Evolutionary conservation across 2,888 invertebrate species (phyloP).

Genomic region (Himalopsyche tibetana): DNA sequence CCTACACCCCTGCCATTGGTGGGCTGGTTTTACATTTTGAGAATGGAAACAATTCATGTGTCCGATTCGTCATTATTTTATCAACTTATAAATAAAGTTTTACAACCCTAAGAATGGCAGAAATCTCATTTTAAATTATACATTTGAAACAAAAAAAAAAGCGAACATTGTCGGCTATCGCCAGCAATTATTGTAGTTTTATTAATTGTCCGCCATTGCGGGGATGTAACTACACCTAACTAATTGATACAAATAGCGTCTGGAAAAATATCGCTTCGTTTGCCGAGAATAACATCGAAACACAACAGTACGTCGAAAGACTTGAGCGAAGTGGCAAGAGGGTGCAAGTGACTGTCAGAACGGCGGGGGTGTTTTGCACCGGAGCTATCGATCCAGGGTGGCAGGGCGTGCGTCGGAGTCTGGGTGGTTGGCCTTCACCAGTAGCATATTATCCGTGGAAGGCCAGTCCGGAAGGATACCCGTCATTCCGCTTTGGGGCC

Average conservation of each 20-base stretch:
- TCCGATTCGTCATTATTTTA: no score
- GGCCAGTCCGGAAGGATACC: constrained; percentile 20
- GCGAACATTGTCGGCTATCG: no score
- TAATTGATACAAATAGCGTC: neutral
- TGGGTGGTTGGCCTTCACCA: constrained; percentile 29
- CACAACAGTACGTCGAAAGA: constrained; percentile 13
- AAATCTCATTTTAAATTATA: no score
- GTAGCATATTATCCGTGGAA: constrained; percentile 12
- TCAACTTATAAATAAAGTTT: no score
- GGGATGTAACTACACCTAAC: neutral
- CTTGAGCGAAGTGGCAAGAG: constrained; percentile 41
- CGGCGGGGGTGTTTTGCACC: constrained; percentile 6
- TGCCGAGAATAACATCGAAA: neutral
- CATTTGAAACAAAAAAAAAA: no score
- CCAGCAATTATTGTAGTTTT: no score
- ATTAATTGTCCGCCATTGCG: no score
- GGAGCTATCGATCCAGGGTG: constrained; percentile 46
- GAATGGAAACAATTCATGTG: no score
- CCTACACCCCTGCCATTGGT: no score
- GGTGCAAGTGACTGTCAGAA: constrained; percentile 43
- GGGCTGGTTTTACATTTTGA: no score
- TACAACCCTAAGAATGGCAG: no score
- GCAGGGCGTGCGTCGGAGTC: constrained; percentile 18
- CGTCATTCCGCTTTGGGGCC: neutral
- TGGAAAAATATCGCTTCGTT: no score